Evolutionary conservation across 2,888 invertebrate genomes (phyloP).

Genomic region (Neocrepidodera transversa): DNA sequence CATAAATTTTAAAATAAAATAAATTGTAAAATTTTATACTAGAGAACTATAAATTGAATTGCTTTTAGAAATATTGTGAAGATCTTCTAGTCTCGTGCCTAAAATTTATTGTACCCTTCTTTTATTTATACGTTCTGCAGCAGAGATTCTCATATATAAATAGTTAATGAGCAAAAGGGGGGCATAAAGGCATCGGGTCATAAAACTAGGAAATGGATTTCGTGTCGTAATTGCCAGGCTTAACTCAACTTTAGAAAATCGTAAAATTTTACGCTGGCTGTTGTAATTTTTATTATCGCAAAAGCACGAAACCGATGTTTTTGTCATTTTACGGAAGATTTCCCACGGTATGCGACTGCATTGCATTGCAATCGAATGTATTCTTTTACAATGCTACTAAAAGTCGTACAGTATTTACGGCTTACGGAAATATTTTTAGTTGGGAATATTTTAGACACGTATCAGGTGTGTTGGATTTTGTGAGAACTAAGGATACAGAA

Average conservation of each 20-base stretch:
- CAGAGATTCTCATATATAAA: constrained; percentile 7
- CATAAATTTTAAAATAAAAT: too few species aligned
- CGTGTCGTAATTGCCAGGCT: constrained; percentile 22
- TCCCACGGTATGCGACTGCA: constrained; percentile 16
- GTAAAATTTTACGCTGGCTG: constrained; percentile 22
- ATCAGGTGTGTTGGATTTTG: too few species aligned
- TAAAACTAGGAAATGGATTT: constrained; percentile 23
- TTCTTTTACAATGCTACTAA: neutral
- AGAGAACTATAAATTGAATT: too few species aligned
- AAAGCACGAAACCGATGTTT: constrained; percentile 6
- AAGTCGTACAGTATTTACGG: too few species aligned
- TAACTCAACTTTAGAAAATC: constrained; percentile 22
- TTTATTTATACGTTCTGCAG: constrained; percentile 2
- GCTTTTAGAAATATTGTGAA: too few species aligned
- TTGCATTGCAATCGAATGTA: constrained; percentile 2
- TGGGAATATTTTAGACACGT: too few species aligned
- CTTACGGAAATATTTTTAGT: too few species aligned
- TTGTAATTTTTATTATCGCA: constrained; percentile 23
- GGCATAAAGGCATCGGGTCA: constrained; percentile 9
- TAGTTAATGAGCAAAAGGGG: neutral
- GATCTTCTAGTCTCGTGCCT: too few species aligned
- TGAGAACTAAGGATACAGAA: too few species aligned
- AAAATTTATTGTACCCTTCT: neutral
- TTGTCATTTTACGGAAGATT: constrained; percentile 23
- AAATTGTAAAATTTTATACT: too few species aligned